Base-by-base conservation (phyloP, 2,797 vertebrate species). In the Danio albolineatus region DNA sequence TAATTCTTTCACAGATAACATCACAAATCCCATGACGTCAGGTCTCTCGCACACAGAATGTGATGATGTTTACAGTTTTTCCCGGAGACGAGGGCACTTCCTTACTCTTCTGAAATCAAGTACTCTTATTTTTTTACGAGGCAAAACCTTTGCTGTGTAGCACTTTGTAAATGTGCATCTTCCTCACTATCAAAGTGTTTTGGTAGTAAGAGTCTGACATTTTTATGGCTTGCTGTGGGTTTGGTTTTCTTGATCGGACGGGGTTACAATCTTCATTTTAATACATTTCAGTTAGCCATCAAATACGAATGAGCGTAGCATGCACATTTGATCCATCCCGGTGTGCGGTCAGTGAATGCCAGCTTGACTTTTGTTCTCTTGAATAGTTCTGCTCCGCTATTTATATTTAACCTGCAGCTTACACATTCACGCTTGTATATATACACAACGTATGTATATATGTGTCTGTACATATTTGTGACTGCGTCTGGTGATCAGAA, bases 341-440 rank as follows among this genome's bases (percentile, higher is more conserved):
- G 21, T 5, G 41, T 65, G 41, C 76, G 57, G 62, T 76, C 66
- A 61, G 65, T 61, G 73, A 78, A 76, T 64, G 36, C 70, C 65
- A 46, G 66, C 54, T 76, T 78, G 36, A 46, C 53, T 76, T 82
- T 14, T 44, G 48, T 81, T 82, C 72, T 79, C 49, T 73, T 79
- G 19, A 85, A 80, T 69, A 74, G 73, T 66, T 82, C 39, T 73
- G 51, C 74, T 49, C 43, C 36, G 75, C 76, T 82, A 44, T 82
- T 73, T 61, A 76, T 83, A 85, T 84, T 77, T 83, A 83, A 75
- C 76, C 76, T 80, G 79, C 69, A 28, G 28, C 28, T 77, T 81
- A 64, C 19, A 57, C 69, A 51, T 48, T 78, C 56, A 8, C 66
- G 65, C 19, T 82, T 78, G 56, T 61, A 53, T 38, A 48, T 66